A percentile compares a stretch with the other conserved stretches of the same genome.
These are phyloP conservation scores for Notarius quadriscutis DNA, from an alignment of 2,113 vertebrate genomes.

Conservation along the genomic window DNA sequence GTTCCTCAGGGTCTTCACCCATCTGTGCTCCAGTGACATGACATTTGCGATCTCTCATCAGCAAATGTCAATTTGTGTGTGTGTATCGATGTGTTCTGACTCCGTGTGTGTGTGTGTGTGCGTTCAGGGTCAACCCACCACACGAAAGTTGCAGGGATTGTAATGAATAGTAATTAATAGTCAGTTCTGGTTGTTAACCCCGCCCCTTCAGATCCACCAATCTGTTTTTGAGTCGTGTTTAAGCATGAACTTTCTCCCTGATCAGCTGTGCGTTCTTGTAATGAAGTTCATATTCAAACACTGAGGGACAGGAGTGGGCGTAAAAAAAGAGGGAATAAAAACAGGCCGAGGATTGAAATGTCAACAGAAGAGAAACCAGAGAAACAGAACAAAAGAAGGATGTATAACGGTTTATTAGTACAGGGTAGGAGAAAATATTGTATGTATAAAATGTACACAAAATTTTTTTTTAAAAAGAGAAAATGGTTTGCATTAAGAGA, in stretches of 20 bases:
- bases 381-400: background rate
- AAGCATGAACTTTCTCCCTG: background rate
- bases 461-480: background rate
- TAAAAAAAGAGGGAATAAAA: background rate
- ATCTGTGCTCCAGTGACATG: conserved; percentile 38
- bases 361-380: too few relatives aligned
- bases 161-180: background rate
- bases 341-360: too few relatives aligned
- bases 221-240: background rate
- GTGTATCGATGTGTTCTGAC: conserved; percentile 7
- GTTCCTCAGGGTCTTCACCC: conserved; percentile 27
- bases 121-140: background rate
- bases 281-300: background rate
- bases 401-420: background rate
- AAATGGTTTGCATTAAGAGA: background rate
- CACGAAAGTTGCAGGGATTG: background rate
- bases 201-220: background rate
- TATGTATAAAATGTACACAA: background rate
- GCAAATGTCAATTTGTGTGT: conserved; percentile 50
- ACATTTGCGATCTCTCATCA: conserved; percentile 47
- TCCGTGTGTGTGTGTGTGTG: background rate
- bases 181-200: background rate
- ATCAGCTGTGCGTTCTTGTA: background rate
- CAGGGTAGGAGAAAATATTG: background rate
- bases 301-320: background rate